Base-by-base conservation (phyloP, 2,797 vertebrate species). In the Gobio occitaniae region DNA sequence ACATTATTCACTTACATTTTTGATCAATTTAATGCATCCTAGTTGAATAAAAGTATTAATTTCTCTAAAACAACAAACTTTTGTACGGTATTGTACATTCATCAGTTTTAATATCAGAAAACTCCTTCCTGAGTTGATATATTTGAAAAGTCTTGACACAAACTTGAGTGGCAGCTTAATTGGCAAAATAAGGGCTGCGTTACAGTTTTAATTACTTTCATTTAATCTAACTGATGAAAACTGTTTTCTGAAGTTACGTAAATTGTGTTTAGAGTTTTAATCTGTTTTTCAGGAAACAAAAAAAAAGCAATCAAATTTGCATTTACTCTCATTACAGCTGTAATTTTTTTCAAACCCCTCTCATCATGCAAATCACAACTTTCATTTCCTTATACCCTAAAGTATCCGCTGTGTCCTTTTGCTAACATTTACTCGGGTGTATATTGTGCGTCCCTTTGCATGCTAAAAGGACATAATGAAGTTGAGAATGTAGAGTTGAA, bases 391-490 rank as follows among this genome's bases (percentile, higher is more conserved):
- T 61, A n/a, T 19, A 15, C 11, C 12, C 16, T n/a, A 36, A 7
- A 17, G 59, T 50, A 50, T 36, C 56, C 66, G 59, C 47, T 6
- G 44, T 66, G 59, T 80, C 61, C 78, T 79, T 32, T 32, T 48
- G 19, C 59, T 76, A 38, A 68, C 61, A 16, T 66, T 48, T 47
- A 65, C 41, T 25, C 19, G 47, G 50, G 56, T 48, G 41, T 44
- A 19, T 17, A 48, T 8, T 41, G 19, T 52, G 48, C 3, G 6
- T 36, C 12, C 63, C 25, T 74, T 72, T 11, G 7, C 29, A 50
- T 75, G 47, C 47, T 84, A 68, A 77, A 76, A 84, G 74, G 36
- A 56, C 72, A 56, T 77, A 44, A 84, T 66, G 36, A 84, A 69
- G 69, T 80, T 9, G 32, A 50, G 87, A 17, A 3, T 61, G 38